Evolutionary conservation across 1,140 invertebrate genomes (phyloP).

Genomic region (Telenomus remus): DNA sequence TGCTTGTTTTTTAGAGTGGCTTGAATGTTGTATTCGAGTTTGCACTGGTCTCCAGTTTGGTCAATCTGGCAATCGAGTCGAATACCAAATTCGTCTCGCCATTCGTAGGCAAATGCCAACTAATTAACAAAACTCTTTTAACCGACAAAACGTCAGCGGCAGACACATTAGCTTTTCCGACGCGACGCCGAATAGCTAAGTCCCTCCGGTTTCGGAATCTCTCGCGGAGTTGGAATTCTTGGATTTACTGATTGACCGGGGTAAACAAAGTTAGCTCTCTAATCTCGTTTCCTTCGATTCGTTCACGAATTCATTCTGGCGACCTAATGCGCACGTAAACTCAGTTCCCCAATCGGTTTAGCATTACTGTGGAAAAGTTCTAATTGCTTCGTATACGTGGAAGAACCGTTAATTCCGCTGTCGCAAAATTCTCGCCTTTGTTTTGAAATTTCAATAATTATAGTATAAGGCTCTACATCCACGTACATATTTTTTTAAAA

Average conservation of each 20-base stretch:
- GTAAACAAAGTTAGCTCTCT: constrained; percentile 70
- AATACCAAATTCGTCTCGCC: constrained; percentile 17
- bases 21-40: too few relatives aligned
- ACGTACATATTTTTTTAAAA: too few relatives aligned
- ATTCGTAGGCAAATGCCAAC: constrained; percentile 22
- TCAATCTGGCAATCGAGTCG: background rate
- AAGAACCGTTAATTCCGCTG: constrained; percentile 64
- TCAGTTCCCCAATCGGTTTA: constrained; percentile 67
- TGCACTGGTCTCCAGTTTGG: too few relatives aligned
- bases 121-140: constrained; percentile 30
- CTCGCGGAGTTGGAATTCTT: constrained; percentile 63
- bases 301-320: constrained; percentile 64
- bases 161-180: constrained; percentile 24
- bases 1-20: too few relatives aligned
- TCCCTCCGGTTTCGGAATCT: constrained; percentile 41
- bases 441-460: background rate
- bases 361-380: constrained; percentile 68
- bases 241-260: constrained; percentile 66
- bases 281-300: constrained; percentile 68
- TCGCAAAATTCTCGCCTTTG: constrained; percentile 46
- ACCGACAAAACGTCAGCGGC: constrained; percentile 14
- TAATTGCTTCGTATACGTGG: constrained; percentile 66
- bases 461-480: too few relatives aligned
- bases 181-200: constrained; percentile 37
- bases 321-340: constrained; percentile 49